Base-by-base conservation (phyloP, 2,888 invertebrate genomes). In the Drosophila koepferae region DNA sequence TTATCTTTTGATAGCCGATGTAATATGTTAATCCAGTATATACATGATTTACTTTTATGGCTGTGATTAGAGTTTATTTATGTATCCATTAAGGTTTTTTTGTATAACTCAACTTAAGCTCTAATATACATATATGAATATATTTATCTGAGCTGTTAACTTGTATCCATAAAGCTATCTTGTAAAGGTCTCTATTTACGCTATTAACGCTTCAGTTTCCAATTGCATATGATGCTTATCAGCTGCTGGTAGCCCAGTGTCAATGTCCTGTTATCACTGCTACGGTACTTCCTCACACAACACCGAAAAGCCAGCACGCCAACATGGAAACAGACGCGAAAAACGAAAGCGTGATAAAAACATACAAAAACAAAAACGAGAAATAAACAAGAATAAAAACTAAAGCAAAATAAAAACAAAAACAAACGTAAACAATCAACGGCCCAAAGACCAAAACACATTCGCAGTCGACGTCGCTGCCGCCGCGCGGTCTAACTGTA, bases 261-360 rank as follows among this genome's bases (percentile, higher is more conserved):
- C 84, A 88, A 73, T 77, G 85, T 80, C 67, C 84, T 62, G 58
- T 81, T 88, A 73, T 77, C 88, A 79, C 28, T 43, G 63, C 18
- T 44, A 63, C 16, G 40, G 36, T 31, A 58, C 14, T 20, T 34
- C 38, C 53, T 55, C 23, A 40, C 23, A 40, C 55, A 9, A n/a
- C 1, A 20, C 14, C 36, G n/a, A 55, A 40, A 63, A 10, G 31
- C 40, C 31, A 6, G n/a, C n/a, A 55, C 44, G 60, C 54, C 63
- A 69, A 61, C 70, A 56, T 67, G 75, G 58, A 71, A 64, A 63
- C 58, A 54, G 68, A 65, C 36, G 41, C 73, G 56, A 67, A 74
- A 65, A 61, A 40, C 67, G 43, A 59, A 70, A n/a, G 31, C 59
- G n/a, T 20, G 36, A 53, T 53, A 40, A 40, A 48, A 40, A n/a